Base-by-base conservation (phyloP, 2,888 invertebrate species). In the Cephalotes varians region DNA sequence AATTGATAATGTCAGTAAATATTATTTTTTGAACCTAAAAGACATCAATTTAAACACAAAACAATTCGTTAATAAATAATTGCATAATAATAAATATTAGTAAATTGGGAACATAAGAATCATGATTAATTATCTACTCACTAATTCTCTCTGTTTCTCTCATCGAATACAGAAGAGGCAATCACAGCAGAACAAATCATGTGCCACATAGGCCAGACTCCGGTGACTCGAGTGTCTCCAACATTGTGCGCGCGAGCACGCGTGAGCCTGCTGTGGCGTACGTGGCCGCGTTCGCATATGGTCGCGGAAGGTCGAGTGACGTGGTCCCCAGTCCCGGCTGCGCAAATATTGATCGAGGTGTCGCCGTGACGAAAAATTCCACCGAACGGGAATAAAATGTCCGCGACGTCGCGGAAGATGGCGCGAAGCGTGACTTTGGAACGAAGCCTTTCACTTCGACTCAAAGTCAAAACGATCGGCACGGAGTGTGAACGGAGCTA, bases 341-440 rank as follows among this genome's bases (percentile, higher is more conserved):
- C 92, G 94, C 94, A 94, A 94, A 94, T 94, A 94, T 94, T 94
- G 94, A 94, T 94, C 94, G 94, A 94, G 91, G 91, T 93, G 93
- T 93, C 92, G 93, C 91, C 93, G 91, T 92, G 92, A 93, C 93
- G 93, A 94, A 94, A 94, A 94, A 94, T 94, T 94, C 94, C 94
- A 93, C 92, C 93, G 91, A 93, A 93, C 93, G 92, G 90, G 90
- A 91, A 92, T 92, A 91, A 92, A 91, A 88, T 89, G 86, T 89
- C 84, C 83, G 85, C 86, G 87, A 83, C 86, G 82, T 83, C 82
- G 89, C 67, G 83, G 82, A 86, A 87, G 88, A 89, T 87, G 89
- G 84, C 89, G 88, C 76, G 72, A 56, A 82, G 77, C 77, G 76
- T 67, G 67, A 67, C 67, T 76, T 67, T 40, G 49, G n/a, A 54